Base-by-base conservation (phyloP, 2,888 invertebrate genomes). In the Ennomos erosarius region DNA sequence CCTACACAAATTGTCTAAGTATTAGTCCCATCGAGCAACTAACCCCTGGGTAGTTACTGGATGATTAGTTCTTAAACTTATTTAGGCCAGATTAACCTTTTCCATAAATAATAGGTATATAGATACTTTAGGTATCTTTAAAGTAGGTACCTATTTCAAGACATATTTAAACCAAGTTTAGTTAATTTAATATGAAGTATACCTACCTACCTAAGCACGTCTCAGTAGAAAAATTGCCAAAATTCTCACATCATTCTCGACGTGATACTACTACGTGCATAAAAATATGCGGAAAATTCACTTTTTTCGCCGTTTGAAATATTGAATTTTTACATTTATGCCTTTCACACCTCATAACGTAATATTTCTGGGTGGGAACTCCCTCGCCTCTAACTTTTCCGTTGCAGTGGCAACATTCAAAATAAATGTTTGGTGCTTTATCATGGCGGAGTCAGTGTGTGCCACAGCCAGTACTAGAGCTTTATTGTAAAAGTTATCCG, bases 311-410 rank as follows among this genome's bases (percentile, higher is more conserved):
- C 70, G 79, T 65, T 76, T 85, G 85, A 88, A 90, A 90, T 90
- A 90, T 92, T 90, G 89, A 90, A 88, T 90, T 89, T 90, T 90
- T 90, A 91, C 90, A 90, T 91, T 90, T 89, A 91, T 91, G 88
- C 85, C 82, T 88, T 91, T 91, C 82, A 91, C 92, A 91, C 90
- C 90, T 91, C 92, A 92, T 91, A 90, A 90, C 90, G 90, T 90
- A 90, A 91, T 91, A 90, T 90, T 88, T 91, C 87, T 88, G 82
- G 71, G 78, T 71, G 81, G 77, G 75, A 79, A 75, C 80, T 81
- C 84, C 82, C 86, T 80, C 83, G 79, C 78, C 71, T 71, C 78
- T 78, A 88, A 88, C 84, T 87, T 89, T 87, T 87, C 87, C 80
- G 84, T 86, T 87, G 87, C 88, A 88, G 81, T 75, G 75, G 83